Percentiles rank a stretch among this genome's conserved stretches.
Evolutionary conservation across 2,797 vertebrate species (phyloP).

Genomic region (Malacoctenus gilli): DNA sequence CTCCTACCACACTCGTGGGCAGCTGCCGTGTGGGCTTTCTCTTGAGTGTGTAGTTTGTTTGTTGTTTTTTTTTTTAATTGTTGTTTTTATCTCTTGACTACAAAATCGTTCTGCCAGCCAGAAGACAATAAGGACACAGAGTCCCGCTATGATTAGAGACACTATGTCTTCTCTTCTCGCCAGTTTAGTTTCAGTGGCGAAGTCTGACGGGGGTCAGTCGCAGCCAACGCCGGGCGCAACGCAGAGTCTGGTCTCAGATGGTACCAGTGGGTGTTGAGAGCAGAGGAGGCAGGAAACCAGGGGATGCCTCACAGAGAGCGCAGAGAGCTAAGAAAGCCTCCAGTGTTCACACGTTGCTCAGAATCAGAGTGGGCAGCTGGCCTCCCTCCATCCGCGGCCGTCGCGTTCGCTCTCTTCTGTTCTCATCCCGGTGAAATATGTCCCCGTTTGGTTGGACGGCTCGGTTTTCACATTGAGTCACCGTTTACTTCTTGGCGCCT

Average conservation of each 20-base stretch:
- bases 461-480: neutral
- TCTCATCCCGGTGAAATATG: neutral
- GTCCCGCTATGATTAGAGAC: slow-evolving; percentile 26
- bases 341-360: slow-evolving; percentile 25
- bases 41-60: slow-evolving; percentile 7
- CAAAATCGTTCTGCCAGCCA: slow-evolving; percentile 16
- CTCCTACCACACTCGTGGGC: neutral
- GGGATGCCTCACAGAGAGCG: slow-evolving; percentile 34
- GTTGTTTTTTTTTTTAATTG: slow-evolving; percentile 38
- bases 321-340: slow-evolving; percentile 43
- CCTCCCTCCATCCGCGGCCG: neutral
- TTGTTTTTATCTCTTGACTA: slow-evolving; percentile 15
- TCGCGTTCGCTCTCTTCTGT: neutral
- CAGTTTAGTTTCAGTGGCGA: slow-evolving; percentile 21
- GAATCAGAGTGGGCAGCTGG: slow-evolving; percentile 38
- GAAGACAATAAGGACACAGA: neutral
- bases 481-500: no score
- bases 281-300: slow-evolving; percentile 43
- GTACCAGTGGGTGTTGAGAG: slow-evolving; percentile 45
- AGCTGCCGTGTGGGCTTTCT: slow-evolving; percentile 20
- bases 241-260: slow-evolving; percentile 37
- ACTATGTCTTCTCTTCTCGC: slow-evolving; percentile 22
- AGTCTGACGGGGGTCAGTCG: slow-evolving; percentile 25
- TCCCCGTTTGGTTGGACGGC: neutral
- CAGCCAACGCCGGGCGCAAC: slow-evolving; percentile 14